These are phyloP conservation scores for Crepidodera aurea DNA, from an alignment of 2,888 invertebrate genomes.

Conservation along the genomic window DNA sequence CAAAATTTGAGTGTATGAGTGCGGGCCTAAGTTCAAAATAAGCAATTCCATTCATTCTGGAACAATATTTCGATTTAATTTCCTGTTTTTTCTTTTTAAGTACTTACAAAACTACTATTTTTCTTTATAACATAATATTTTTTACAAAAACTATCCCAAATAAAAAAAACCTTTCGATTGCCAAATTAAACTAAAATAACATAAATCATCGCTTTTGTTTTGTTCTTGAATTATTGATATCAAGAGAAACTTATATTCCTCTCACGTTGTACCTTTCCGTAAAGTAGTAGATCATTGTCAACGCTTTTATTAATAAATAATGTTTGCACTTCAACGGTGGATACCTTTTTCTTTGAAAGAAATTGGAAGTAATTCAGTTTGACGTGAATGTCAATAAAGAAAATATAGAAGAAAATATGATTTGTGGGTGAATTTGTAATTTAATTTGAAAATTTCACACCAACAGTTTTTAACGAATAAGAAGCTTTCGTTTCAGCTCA, in stretches of 20 bases:
- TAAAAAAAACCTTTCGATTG: neutral
- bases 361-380: neutral
- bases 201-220: slow-evolving; percentile 7
- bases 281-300: slow-evolving; percentile 1
- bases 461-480: too few species aligned
- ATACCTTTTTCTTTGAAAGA: neutral
- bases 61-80: too few species aligned
- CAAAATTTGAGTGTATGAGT: too few species aligned
- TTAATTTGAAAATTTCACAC: too few species aligned
- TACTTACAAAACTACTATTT: too few species aligned
- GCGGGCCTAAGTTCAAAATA: too few species aligned
- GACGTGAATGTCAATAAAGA: neutral
- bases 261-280: slow-evolving; percentile 1
- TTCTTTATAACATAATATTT: too few species aligned
- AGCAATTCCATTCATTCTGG: too few species aligned
- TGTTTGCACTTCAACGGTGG: neutral
- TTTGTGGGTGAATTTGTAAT: too few species aligned
- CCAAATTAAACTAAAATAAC: slow-evolving; percentile 3
- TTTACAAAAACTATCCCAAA: neutral
- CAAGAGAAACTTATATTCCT: slow-evolving; percentile 1
- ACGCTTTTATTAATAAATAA: neutral
- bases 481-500: too few species aligned
- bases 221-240: slow-evolving; percentile 1
- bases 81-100: too few species aligned
- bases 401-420: too few species aligned